These are phyloP conservation scores for Eptatretus atami DNA, from an alignment of 2,797 vertebrate genomes.

Conservation along the genomic window DNA sequence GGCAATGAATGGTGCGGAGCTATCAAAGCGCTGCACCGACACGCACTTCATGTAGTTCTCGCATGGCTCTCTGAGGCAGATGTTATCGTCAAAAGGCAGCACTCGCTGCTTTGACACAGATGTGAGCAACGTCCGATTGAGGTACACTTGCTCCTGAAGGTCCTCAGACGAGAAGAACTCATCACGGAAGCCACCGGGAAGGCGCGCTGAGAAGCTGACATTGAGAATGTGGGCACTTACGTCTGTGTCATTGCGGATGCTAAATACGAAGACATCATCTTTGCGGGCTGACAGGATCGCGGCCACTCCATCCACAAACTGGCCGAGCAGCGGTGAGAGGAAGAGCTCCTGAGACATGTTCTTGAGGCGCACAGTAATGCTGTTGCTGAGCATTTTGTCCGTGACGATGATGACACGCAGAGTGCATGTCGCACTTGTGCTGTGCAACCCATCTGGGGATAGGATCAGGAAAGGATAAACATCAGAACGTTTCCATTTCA, in stretches of 20 bases:
- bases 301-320: conserved; percentile 71
- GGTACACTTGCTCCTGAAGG: conserved; percentile 83
- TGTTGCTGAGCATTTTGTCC: conserved; percentile 77
- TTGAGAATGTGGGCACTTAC: conserved; percentile 49
- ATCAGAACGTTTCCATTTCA: too few relatives aligned
- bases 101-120: conserved; percentile 67
- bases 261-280: conserved; percentile 79
- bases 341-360: conserved; percentile 98
- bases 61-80: conserved; percentile 77
- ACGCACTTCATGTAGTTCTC: conserved; percentile 99
- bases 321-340: conserved; percentile 46
- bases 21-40: conserved; percentile 79
- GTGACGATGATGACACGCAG: conserved; percentile 80
- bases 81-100: conserved; percentile 83
- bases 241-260: conserved; percentile 70
- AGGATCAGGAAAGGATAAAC: conserved; percentile 8
- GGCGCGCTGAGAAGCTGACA: conserved; percentile 56
- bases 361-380: conserved; percentile 70
- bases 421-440: conserved; percentile 56
- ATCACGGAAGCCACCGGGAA: conserved; percentile 21
- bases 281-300: conserved; percentile 49
- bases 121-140: conserved; percentile 52
- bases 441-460: conserved; percentile 48
- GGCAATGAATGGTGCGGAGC: conserved; percentile 69
- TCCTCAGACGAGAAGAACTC: conserved; percentile 74